These are phyloP conservation scores for Fistularia commersonii DNA, from an alignment of 2,797 vertebrate species.

Conservation along the genomic window DNA sequence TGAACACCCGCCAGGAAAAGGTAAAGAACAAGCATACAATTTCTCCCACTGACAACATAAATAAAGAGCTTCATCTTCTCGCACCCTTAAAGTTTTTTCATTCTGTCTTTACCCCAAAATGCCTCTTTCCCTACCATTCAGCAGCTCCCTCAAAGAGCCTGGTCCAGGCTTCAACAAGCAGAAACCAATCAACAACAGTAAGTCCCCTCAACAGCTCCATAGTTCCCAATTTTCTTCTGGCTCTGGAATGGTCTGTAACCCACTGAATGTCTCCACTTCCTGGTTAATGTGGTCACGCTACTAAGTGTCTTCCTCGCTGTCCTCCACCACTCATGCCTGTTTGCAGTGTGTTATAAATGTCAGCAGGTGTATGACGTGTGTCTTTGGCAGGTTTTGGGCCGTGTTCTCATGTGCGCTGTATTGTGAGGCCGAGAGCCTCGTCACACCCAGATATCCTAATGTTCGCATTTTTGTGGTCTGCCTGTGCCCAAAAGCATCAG, in stretches of 20 bases:
- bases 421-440: slow-evolving; percentile 31
- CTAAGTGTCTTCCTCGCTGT: slow-evolving; percentile 65
- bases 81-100: too few species aligned
- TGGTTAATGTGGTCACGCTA: slow-evolving; percentile 68
- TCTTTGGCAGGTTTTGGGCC: slow-evolving; percentile 35
- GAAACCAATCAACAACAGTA: slow-evolving; percentile 87
- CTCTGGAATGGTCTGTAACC: slow-evolving; percentile 68
- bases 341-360: slow-evolving; percentile 43
- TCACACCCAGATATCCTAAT: slow-evolving; percentile 32
- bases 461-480: slow-evolving; percentile 42
- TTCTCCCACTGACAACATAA: background rate
- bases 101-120: background rate
- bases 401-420: slow-evolving; percentile 48
- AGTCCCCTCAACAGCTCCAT: slow-evolving; percentile 49
- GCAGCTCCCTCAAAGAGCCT: slow-evolving; percentile 70
- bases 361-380: slow-evolving; percentile 37
- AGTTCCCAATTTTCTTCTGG: slow-evolving; percentile 22
- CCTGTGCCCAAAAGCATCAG: slow-evolving; percentile 62
- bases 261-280: slow-evolving; percentile 59
- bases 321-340: slow-evolving; percentile 51
- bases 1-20: slow-evolving; percentile 80
- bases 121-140: slow-evolving; percentile 9
- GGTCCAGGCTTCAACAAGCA: slow-evolving; percentile 67
- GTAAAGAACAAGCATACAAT: slow-evolving; percentile 59
- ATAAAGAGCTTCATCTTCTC: too few species aligned